These are phyloP conservation scores for Cataglyphis altisquamis DNA, from an alignment of 2,888 invertebrate species.

Conservation along the genomic window DNA sequence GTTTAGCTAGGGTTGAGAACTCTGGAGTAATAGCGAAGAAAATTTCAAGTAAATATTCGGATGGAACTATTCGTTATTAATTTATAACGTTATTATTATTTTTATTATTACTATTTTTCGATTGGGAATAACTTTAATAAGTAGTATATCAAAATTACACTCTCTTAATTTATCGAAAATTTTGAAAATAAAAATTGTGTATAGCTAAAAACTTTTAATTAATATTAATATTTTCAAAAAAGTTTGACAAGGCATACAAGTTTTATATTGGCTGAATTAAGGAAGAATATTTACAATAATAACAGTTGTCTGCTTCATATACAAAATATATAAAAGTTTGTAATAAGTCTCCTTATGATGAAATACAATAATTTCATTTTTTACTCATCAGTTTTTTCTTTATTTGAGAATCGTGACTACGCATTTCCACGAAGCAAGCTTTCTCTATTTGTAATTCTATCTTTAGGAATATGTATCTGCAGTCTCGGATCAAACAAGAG, in stretches of 20 bases:
- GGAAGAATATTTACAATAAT: not conserved
- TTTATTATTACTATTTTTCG: not conserved
- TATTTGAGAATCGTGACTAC: not conserved
- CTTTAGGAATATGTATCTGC: not conserved
- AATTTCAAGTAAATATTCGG: conserved; percentile 3
- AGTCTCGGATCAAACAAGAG: conserved; percentile 33
- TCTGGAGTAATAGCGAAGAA: not conserved
- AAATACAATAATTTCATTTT: not conserved
- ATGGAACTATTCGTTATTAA: not conserved
- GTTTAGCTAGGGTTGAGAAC: conserved; percentile 6
- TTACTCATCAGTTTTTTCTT: not conserved
- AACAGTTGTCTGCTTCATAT: not conserved
- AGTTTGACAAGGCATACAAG: not conserved
- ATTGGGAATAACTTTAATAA: not conserved
- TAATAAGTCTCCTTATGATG: not conserved
- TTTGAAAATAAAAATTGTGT: not conserved
- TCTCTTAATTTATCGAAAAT: not conserved
- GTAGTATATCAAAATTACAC: not conserved
- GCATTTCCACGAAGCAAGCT: not conserved
- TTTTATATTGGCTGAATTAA: not conserved
- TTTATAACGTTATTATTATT: not conserved
- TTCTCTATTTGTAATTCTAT: not conserved
- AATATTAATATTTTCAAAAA: not conserved
- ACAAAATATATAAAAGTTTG: not conserved
- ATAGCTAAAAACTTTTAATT: not conserved